Conservation (phyloP, 1,140 invertebrate genomes). For the Paramacrobiotus metropolitanus region DNA sequence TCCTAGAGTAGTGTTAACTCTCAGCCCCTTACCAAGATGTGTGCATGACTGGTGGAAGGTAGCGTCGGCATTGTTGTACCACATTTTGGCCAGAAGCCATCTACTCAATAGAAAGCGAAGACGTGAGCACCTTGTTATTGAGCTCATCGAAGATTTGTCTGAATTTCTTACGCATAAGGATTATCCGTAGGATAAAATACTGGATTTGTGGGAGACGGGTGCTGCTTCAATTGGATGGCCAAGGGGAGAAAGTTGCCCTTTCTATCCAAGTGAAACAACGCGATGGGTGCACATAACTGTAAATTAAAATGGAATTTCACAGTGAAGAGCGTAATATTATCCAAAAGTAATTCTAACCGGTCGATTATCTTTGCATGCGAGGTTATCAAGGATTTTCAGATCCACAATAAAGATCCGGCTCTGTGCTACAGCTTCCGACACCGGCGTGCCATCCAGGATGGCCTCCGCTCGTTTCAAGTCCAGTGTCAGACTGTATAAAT, state of each 20-base stretch:
- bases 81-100: conserved; percentile 30
- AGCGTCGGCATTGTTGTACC: conserved; percentile 28
- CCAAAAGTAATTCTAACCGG: conserved; percentile 13
- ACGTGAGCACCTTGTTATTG: background rate
- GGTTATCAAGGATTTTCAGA: conserved; percentile 22
- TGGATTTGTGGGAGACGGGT: conserved; percentile 24
- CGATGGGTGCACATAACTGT: conserved; percentile 26
- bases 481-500: too few species aligned
- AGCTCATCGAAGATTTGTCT: background rate
- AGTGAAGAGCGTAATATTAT: background rate
- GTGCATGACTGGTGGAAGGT: conserved; percentile 26
- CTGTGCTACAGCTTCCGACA: conserved; percentile 22
- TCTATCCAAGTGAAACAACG: conserved; percentile 24
- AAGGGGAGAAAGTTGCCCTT: conserved; percentile 22
- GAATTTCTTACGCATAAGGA: background rate
- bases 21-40: conserved; percentile 25
- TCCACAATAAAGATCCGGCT: conserved; percentile 28
- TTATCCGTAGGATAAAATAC: conserved; percentile 14
- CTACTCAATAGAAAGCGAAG: conserved; percentile 16
- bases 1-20: too few species aligned
- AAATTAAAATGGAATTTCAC: conserved; percentile 9
- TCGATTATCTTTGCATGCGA: conserved; percentile 16
- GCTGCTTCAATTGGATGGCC: conserved; percentile 27
- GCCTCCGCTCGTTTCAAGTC: too few species aligned
- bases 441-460: too few species aligned